phyloP scores from a whole-genome alignment of 37 sponge, comb jelly and placozoan genomes.

The Hexactinellida sp. region DNA sequence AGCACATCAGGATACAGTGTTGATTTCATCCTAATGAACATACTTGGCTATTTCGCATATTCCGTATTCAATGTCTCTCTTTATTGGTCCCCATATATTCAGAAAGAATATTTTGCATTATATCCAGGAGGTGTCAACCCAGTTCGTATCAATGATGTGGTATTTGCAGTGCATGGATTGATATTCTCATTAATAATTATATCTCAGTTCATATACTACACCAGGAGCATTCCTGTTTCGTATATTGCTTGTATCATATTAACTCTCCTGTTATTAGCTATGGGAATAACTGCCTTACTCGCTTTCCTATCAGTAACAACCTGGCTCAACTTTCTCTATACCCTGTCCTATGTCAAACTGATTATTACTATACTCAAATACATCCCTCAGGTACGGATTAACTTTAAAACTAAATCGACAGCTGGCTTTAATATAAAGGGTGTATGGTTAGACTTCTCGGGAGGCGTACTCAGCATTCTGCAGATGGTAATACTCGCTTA shows the following conservation, averaged over 20 bases:
- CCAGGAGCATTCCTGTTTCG: slow-evolving; percentile 54
- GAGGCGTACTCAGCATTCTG: slow-evolving; percentile 63
- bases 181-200: slow-evolving; percentile 48
- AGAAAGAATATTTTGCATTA: slow-evolving; percentile 53
- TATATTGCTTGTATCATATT: slow-evolving; percentile 29
- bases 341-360: slow-evolving; percentile 86
- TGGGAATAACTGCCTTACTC: slow-evolving; percentile 54
- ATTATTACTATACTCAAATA: slow-evolving; percentile 85
- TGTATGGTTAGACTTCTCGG: slow-evolving; percentile 86
- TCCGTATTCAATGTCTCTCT: slow-evolving; percentile 68
- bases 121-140: slow-evolving; percentile 85
- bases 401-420: slow-evolving; percentile 74
- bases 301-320: slow-evolving; percentile 36
- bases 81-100: slow-evolving; percentile 54
- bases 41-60: slow-evolving; percentile 70
- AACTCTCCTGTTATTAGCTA: slow-evolving; percentile 20
- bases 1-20: slow-evolving; percentile 84
- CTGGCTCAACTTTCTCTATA: slow-evolving; percentile 75
- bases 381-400: slow-evolving; percentile 77
- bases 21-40: slow-evolving; percentile 79
- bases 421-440: slow-evolving; percentile 82
- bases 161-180: slow-evolving; percentile 75
- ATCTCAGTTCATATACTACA: slow-evolving; percentile 44
- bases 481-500: slow-evolving; percentile 94
- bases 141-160: slow-evolving; percentile 79